phyloP scores from a whole-genome alignment of 2,113 vertebrate species.

The Barnardius zonarius region DNA sequence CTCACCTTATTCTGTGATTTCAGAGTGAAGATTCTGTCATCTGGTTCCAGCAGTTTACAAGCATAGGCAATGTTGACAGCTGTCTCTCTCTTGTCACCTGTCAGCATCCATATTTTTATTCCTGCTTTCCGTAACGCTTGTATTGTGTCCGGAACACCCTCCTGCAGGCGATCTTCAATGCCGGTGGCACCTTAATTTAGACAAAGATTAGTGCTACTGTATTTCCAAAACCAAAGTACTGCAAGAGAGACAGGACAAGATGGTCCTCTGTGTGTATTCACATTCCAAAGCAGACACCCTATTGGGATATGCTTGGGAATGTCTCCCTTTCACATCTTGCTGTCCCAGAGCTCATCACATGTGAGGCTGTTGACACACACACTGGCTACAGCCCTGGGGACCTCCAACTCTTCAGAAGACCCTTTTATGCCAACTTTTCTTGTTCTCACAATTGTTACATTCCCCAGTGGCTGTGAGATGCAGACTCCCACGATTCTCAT shows the following conservation, averaged over 20 bases:
- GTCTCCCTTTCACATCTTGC: neutral
- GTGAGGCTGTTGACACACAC: neutral
- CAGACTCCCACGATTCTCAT: neutral
- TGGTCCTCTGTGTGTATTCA: neutral
- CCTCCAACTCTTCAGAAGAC: neutral
- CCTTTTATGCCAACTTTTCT: neutral
- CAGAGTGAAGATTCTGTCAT: slow-evolving; percentile 82
- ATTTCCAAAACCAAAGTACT: neutral
- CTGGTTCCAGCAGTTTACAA: slow-evolving; percentile 82
- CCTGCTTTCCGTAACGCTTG: slow-evolving; percentile 86
- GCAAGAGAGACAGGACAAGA: neutral
- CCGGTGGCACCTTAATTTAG: slow-evolving; percentile 85
- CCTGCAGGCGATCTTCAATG: slow-evolving; percentile 91
- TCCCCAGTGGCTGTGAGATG: neutral
- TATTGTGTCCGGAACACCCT: slow-evolving; percentile 90
- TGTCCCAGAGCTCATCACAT: neutral
- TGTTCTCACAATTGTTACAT: neutral
- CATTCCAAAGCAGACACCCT: neutral
- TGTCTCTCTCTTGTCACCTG: slow-evolving; percentile 95
- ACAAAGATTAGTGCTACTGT: neutral
- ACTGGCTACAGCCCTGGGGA: neutral
- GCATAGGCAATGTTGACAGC: slow-evolving; percentile 90
- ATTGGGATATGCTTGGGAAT: neutral
- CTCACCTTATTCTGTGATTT: slow-evolving; percentile 82
- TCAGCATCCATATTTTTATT: slow-evolving; percentile 94